Evolutionary conservation across 2,888 invertebrate genomes (phyloP).

Genomic region (Melieria crassipennis): DNA sequence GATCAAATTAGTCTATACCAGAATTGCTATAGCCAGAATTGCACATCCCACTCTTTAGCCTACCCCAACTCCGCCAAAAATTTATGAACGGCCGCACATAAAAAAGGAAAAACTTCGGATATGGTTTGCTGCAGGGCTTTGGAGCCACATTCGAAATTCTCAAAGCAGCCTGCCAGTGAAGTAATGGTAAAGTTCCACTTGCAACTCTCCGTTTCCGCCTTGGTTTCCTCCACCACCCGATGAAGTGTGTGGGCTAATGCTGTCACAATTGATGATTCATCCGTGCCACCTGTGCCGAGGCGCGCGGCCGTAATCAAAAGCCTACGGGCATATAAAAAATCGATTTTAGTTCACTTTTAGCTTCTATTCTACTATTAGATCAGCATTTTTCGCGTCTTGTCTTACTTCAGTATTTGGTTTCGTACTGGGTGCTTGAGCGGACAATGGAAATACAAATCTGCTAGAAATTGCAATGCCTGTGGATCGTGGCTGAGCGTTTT

Average conservation of each 20-base stretch:
- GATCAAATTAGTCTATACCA: constrained; percentile 5
- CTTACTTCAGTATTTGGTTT: constrained; percentile 62
- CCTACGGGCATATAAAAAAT: constrained; percentile 25
- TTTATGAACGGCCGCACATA: constrained; percentile 51
- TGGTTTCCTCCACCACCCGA: constrained; percentile 42
- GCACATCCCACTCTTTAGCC: constrained; percentile 12
- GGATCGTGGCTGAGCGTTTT: constrained; percentile 43
- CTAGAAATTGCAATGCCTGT: constrained; percentile 54
- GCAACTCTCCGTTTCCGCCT: constrained; percentile 41
- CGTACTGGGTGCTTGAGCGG: constrained; percentile 65
- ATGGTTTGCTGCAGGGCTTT: constrained; percentile 52
- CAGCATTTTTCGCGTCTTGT: constrained; percentile 12
- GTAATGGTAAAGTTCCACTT: constrained; percentile 51
- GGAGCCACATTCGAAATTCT: constrained; percentile 61
- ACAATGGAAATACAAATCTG: constrained; percentile 58
- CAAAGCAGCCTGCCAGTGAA: constrained; percentile 58
- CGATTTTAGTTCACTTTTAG: background rate
- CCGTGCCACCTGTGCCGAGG: constrained; percentile 37
- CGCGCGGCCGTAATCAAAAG: constrained; percentile 45
- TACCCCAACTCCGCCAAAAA: constrained; percentile 56
- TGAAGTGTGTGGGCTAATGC: constrained; percentile 48
- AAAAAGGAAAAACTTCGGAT: constrained; percentile 49
- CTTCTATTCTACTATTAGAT: background rate
- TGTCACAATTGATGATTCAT: constrained; percentile 44
- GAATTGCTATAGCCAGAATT: background rate